Conservation (phyloP, 2,888 invertebrate genomes). For the Thecophora atra region DNA sequence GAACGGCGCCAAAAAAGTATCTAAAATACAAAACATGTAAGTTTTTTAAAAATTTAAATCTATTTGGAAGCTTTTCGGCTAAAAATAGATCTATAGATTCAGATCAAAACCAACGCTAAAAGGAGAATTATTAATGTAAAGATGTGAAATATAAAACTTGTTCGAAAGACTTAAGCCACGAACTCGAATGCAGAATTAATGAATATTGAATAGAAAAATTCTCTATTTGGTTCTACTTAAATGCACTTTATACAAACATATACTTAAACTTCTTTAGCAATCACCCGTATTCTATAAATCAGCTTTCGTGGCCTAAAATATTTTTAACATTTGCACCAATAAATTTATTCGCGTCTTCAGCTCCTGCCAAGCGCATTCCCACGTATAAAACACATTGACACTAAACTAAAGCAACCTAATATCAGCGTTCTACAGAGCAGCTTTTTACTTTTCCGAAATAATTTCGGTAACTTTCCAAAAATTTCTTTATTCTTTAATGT, state of each 20-base stretch:
- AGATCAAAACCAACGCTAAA: background rate
- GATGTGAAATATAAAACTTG: background rate
- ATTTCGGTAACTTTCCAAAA: slow-evolving; percentile 2
- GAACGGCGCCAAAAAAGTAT: too few relatives aligned
- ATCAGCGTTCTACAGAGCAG: background rate
- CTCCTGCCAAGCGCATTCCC: background rate
- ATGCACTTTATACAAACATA: too few relatives aligned
- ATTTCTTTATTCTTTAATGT: background rate
- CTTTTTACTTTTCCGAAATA: background rate
- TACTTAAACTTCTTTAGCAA: too few relatives aligned
- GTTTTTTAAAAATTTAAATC: background rate
- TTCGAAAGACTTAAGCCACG: slow-evolving; percentile 24
- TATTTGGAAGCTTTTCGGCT: background rate
- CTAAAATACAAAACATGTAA: background rate
- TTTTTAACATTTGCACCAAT: background rate
- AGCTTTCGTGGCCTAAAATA: too few relatives aligned
- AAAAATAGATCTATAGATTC: background rate
- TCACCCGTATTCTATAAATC: too few relatives aligned
- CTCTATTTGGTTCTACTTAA: too few relatives aligned
- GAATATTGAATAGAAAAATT: too few relatives aligned
- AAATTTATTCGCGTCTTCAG: background rate
- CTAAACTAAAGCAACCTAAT: background rate
- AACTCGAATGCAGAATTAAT: background rate
- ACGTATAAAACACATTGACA: slow-evolving; percentile 1
- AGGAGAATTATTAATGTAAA: too few relatives aligned